These are phyloP conservation scores for Coccyzus lansbergi DNA, from an alignment of 2,797 vertebrate genomes.

Conservation along the genomic window DNA sequence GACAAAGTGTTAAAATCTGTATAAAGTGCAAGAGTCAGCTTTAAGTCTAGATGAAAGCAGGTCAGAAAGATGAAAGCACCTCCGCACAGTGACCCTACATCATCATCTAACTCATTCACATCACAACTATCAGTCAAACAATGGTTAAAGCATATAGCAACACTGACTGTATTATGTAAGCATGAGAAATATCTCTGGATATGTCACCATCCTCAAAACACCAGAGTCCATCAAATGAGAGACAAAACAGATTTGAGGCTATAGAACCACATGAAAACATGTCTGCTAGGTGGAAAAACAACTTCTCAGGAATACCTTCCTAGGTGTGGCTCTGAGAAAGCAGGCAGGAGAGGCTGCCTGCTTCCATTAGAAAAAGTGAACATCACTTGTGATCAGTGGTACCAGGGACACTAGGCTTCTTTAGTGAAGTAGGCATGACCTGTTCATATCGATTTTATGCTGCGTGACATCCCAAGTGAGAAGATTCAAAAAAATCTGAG, in stretches of 20 bases:
- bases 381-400: background rate
- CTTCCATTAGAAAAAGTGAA: background rate
- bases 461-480: background rate
- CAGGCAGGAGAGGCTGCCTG: background rate
- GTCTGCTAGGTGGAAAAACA: background rate
- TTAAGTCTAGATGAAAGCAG: background rate
- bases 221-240: background rate
- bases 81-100: background rate
- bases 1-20: background rate
- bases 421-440: background rate
- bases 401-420: background rate
- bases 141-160: background rate
- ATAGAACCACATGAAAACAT: background rate
- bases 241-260: background rate
- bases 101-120: background rate
- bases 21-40: background rate
- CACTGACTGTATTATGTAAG: background rate
- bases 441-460: background rate
- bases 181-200: background rate
- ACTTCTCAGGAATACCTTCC: background rate
- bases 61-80: constrained; percentile 17
- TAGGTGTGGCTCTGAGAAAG: background rate
- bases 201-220: background rate
- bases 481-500: background rate
- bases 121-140: background rate